Base-by-base conservation (phyloP, 2,888 invertebrate genomes). In the Drosophila antonietae region DNA sequence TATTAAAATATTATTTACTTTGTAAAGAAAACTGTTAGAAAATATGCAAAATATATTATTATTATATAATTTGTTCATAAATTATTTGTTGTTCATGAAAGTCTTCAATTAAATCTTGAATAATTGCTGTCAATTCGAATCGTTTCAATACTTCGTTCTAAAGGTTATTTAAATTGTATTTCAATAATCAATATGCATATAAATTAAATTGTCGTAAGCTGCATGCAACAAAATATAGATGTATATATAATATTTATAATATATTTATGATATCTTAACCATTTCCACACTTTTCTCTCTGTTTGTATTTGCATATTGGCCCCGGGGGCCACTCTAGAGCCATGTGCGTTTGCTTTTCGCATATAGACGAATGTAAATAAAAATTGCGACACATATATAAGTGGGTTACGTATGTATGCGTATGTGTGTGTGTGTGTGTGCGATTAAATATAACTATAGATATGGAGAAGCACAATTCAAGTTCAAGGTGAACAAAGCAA, bases 381-480 rank as follows among this genome's bases (percentile, higher is more conserved):
- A 76, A 53, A 47, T 68, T 56, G 49, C 57, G 49, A 18, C 47
- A 46, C 49, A 61, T 3, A 41, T 18, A 41, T 31, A 53, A 18
- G 31, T 2, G 23, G 6, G 14, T 0, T 56, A 18, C 18, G 31
- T 10, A 23, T 18, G 23, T 35, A 18, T 18, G 23, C 37, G 37
- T 41, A 35, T 56, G 20, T 15, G 37, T 10, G 18, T 31, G 23
- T 41, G n/a, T 31, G 10, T 4, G 20, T 46, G 39, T 2, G 23
- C 10, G 31, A 37, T 57, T 20, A 61, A 18, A 66, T 53, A 56
- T 65, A 70, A 31, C 58, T 64, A 51, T 60, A 68, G 49, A 64
- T 68, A 73, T 59, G 65, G 66, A 66, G 81, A 78, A 70, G 51
- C 84, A 71, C 62, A 86, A 80, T 81, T 75, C 88, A 88, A 83